Percentiles rank a stretch among this genome's conserved stretches.
Evolutionary conservation across 2,888 invertebrate species (phyloP).

Genomic region (Epinotia demarniana): DNA sequence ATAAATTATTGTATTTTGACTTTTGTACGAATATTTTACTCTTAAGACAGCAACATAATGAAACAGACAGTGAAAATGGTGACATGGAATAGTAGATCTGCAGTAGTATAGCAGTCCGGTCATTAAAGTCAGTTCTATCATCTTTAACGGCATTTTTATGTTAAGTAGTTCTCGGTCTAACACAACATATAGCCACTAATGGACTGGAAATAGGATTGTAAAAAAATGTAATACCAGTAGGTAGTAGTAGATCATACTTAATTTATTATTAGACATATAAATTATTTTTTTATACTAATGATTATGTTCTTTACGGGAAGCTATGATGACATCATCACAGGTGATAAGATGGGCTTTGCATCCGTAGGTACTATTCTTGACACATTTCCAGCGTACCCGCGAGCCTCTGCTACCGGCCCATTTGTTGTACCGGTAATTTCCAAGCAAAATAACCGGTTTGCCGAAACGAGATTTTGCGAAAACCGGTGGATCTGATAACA

Average conservation of each 20-base stretch:
- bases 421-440: constrained; percentile 54
- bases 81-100: too few species aligned
- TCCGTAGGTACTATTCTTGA: not conserved
- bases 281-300: not conserved
- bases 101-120: too few species aligned
- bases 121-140: too few species aligned
- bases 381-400: not conserved
- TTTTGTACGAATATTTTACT: too few species aligned
- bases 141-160: not conserved
- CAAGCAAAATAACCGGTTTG: constrained; percentile 50
- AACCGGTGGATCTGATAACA: not conserved
- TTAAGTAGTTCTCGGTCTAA: too few species aligned
- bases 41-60: too few species aligned
- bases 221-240: not conserved
- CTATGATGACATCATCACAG: not conserved
- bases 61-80: too few species aligned
- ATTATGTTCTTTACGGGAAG: not conserved
- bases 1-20: too few species aligned
- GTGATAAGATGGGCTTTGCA: not conserved
- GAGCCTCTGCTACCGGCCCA: constrained; percentile 45
- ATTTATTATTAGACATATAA: not conserved
- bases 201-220: not conserved
- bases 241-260: not conserved
- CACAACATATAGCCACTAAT: not conserved
- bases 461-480: not conserved